Evolutionary conservation across 2,888 invertebrate genomes (phyloP).

Genomic region (Yponomeuta cagnagella): DNA sequence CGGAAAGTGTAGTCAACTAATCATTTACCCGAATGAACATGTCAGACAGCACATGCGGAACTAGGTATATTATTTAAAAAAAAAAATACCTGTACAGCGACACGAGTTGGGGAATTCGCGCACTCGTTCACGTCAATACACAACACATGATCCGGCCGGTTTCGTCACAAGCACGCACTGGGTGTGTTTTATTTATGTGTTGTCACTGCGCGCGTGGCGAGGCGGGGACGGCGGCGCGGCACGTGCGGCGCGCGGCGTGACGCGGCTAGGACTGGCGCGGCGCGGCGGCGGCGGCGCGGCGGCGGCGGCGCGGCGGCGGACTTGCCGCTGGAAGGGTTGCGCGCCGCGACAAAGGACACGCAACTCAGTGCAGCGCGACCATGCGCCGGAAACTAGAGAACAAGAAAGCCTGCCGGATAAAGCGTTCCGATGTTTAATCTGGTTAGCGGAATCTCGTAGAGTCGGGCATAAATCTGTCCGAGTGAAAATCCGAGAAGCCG

Average conservation of each 20-base stretch:
- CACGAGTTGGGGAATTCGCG: neutral
- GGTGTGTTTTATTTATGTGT: slow-evolving; percentile 44
- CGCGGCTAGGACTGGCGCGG: slow-evolving; percentile 55
- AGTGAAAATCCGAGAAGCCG: slow-evolving; percentile 14
- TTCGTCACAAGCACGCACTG: slow-evolving; percentile 13
- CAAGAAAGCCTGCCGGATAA: neutral
- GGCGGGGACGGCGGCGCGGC: slow-evolving; percentile 27
- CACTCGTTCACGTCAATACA: slow-evolving; percentile 13
- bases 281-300: slow-evolving; percentile 18
- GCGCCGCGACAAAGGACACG: neutral
- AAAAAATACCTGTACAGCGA: neutral
- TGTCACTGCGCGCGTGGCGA: slow-evolving; percentile 24
- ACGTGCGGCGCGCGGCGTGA: slow-evolving; percentile 41
- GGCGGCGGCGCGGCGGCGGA: neutral
- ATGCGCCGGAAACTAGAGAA: neutral
- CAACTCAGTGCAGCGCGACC: neutral
- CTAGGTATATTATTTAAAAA: neutral
- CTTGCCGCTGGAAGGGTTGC: slow-evolving; percentile 19
- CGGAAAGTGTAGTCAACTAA: neutral
- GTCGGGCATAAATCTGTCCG: neutral
- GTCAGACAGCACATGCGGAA: neutral
- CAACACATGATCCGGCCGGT: slow-evolving; percentile 14
- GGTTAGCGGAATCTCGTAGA: neutral
- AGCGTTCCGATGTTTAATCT: neutral
- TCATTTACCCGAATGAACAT: neutral